These are phyloP conservation scores for Acipenser oxyrinchus DNA, from an alignment of 2,797 vertebrate species.

Conservation along the genomic window DNA sequence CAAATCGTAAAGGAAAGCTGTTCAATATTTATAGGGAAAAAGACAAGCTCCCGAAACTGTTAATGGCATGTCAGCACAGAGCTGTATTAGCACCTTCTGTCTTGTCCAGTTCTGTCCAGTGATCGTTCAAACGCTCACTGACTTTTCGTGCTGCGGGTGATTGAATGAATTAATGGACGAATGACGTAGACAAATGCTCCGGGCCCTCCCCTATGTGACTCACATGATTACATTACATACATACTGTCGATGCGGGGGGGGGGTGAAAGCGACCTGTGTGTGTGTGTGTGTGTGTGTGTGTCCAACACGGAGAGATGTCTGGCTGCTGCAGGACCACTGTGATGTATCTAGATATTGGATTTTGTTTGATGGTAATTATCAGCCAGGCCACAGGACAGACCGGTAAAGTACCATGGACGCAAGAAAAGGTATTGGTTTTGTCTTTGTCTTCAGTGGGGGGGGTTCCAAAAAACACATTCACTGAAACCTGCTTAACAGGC, in stretches of 20 bases:
- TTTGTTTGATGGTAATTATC: conserved; percentile 31
- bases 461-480: no score
- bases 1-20: no score
- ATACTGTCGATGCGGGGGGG: conserved; percentile 20
- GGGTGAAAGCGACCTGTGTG: conserved; percentile 16
- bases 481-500: no score
- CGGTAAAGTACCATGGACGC: conserved; percentile 44
- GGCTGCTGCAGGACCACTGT: conserved; percentile 19
- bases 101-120: no score
- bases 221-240: conserved; percentile 54
- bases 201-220: conserved; percentile 52
- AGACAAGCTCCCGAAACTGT: no score
- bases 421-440: conserved; percentile 46
- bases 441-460: no score
- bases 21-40: no score
- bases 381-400: conserved; percentile 33
- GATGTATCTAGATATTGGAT: conserved; percentile 29
- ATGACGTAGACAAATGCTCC: conserved; percentile 2
- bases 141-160: no score
- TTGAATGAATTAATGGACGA: no score
- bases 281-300: conserved; percentile 24
- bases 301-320: conserved; percentile 32
- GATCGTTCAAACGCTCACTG: no score
- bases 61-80: no score
- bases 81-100: no score